A percentile compares a stretch with the other conserved stretches of the same genome.
Conservation (phyloP, 2,797 vertebrate species). For the Protonibea diacanthus region DNA sequence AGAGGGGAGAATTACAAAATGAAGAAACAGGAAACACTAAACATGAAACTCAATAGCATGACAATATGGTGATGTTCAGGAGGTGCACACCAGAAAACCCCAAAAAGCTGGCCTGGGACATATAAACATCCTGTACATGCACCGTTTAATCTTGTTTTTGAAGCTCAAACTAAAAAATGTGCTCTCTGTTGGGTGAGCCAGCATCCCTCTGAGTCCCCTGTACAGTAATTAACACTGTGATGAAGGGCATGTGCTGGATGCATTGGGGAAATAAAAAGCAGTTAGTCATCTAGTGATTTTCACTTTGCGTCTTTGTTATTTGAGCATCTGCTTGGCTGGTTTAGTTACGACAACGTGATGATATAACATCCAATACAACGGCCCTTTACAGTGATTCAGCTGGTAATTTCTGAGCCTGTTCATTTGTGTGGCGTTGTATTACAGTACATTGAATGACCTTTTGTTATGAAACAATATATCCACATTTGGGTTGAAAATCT, state of each 20-base stretch:
- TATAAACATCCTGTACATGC: not conserved
- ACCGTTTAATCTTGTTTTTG: not conserved
- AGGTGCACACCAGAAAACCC: not conserved
- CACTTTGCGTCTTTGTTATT: not conserved
- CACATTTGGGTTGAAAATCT: conserved; percentile 3
- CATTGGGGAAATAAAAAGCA: not conserved
- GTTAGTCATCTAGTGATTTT: too few relatives aligned
- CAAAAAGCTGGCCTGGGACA: too few relatives aligned
- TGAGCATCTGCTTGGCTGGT: not conserved
- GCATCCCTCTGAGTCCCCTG: not conserved
- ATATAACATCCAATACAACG: not conserved
- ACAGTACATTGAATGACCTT: not conserved
- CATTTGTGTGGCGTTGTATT: not conserved
- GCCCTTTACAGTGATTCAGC: not conserved
- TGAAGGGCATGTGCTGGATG: not conserved
- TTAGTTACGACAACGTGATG: not conserved
- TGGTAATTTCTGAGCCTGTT: not conserved
- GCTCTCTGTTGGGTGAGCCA: not conserved
- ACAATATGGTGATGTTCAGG: not conserved
- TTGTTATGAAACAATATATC: not conserved
- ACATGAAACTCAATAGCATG: too few relatives aligned
- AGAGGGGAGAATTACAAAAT: too few relatives aligned
- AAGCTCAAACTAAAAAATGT: too few relatives aligned
- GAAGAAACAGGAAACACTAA: too few relatives aligned
- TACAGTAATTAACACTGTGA: not conserved